phyloP scores from a whole-genome alignment of 2,888 invertebrate species.

The Neoscelio sp. region DNA sequence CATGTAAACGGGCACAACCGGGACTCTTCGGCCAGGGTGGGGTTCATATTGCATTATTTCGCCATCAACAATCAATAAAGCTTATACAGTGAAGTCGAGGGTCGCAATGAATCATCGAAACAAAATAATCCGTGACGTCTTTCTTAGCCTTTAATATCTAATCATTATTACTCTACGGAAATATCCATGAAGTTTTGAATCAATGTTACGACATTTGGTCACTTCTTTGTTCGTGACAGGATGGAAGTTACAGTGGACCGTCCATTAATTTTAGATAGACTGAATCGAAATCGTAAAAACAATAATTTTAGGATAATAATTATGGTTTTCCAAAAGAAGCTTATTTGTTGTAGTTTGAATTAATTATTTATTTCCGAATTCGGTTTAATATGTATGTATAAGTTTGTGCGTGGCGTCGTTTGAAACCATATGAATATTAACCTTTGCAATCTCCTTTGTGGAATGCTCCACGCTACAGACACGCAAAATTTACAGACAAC shows the following conservation, averaged over 20 bases:
- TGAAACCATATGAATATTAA: constrained; percentile 79
- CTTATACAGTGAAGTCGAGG: constrained; percentile 65
- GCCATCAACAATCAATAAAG: constrained; percentile 75
- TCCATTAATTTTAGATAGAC: no score
- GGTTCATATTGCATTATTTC: constrained; percentile 79
- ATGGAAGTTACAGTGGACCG: no score
- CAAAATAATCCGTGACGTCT: constrained; percentile 57
- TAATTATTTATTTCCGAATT: constrained; percentile 77
- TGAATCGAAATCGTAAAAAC: no score
- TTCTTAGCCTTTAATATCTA: constrained; percentile 46
- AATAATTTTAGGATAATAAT: no score
- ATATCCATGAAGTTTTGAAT: constrained; percentile 3
- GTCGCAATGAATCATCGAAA: constrained; percentile 77
- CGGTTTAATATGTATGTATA: constrained; percentile 32
- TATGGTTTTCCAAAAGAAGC: no score
- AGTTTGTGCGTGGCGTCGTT: constrained; percentile 65
- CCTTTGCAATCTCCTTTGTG: constrained; percentile 69
- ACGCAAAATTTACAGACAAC: constrained; percentile 65
- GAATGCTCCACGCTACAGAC: constrained; percentile 72
- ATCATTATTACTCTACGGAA: constrained; percentile 23
- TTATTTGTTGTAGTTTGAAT: constrained; percentile 76
- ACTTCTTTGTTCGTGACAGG: no score
- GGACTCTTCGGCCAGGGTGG: constrained; percentile 77
- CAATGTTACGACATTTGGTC: constrained; percentile 3
- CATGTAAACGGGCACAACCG: constrained; percentile 72